A percentile compares a stretch with the other conserved stretches of the same genome.
These are phyloP conservation scores for Darevskia mixta DNA, from an alignment of 2,797 vertebrate genomes.

Conservation along the genomic window DNA sequence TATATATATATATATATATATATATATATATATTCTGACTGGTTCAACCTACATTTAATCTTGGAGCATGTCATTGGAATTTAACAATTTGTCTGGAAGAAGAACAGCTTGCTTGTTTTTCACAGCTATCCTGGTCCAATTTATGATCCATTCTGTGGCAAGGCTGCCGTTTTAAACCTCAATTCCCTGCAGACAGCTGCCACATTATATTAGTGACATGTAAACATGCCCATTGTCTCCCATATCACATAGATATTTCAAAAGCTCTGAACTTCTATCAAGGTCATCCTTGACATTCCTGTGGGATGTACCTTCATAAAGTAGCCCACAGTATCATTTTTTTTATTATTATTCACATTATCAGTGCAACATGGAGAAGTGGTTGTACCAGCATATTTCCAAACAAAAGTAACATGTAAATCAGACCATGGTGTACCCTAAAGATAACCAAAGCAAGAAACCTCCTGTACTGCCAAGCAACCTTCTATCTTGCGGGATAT, in stretches of 20 bases:
- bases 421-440: not conserved
- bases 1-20: not conserved
- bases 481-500: not conserved
- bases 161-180: not conserved
- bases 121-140: not conserved
- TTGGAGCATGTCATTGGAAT: not conserved
- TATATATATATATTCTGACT: not conserved
- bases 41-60: slow-evolving; percentile 1
- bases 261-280: not conserved
- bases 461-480: not conserved
- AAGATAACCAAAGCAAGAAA: not conserved
- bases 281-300: not conserved
- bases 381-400: not conserved
- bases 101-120: not conserved
- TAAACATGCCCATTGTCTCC: not conserved
- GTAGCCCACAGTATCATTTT: not conserved
- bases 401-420: not conserved
- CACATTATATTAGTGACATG: not conserved
- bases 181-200: not conserved
- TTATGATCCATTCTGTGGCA: not conserved
- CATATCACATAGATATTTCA: not conserved
- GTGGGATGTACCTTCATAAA: not conserved
- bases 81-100: not conserved
- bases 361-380: not conserved
- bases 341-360: not conserved